Conservation (phyloP, 2,113 vertebrate species). For the Lepidothrix coronata region DNA sequence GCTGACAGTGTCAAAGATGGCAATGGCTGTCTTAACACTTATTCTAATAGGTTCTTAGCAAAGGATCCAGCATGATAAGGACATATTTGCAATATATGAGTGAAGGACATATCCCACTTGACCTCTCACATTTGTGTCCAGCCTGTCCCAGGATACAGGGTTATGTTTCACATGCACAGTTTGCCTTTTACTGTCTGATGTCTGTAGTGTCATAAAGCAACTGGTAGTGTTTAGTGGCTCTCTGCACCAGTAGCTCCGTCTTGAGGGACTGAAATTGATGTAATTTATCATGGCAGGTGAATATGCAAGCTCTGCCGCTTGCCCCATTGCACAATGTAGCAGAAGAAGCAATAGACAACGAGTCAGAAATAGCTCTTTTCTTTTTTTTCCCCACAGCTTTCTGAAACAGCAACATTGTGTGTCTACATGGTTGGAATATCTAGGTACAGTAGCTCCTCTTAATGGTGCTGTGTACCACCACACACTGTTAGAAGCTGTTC, state of each 20-base stretch:
- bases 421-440: background rate
- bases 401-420: background rate
- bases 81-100: background rate
- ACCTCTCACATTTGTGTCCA: background rate
- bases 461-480: background rate
- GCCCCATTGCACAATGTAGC: background rate
- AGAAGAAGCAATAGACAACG: background rate
- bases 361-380: background rate
- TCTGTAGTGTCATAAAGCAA: slow-evolving; percentile 46
- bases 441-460: slow-evolving; percentile 28
- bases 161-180: background rate
- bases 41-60: background rate
- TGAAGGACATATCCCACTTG: background rate
- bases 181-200: background rate
- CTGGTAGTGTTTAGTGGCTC: slow-evolving; percentile 52
- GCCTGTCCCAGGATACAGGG: background rate
- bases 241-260: slow-evolving; percentile 38
- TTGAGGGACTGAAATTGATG: slow-evolving; percentile 62
- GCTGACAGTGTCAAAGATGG: background rate
- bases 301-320: slow-evolving; percentile 57
- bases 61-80: background rate
- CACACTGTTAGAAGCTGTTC: background rate
- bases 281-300: slow-evolving; percentile 65
- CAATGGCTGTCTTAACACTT: background rate
- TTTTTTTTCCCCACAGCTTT: background rate